A percentile compares a stretch with the other conserved stretches of the same genome.
phyloP scores from a whole-genome alignment of 2,113 vertebrate species.

The Psilopsiagon aurifrons region DNA sequence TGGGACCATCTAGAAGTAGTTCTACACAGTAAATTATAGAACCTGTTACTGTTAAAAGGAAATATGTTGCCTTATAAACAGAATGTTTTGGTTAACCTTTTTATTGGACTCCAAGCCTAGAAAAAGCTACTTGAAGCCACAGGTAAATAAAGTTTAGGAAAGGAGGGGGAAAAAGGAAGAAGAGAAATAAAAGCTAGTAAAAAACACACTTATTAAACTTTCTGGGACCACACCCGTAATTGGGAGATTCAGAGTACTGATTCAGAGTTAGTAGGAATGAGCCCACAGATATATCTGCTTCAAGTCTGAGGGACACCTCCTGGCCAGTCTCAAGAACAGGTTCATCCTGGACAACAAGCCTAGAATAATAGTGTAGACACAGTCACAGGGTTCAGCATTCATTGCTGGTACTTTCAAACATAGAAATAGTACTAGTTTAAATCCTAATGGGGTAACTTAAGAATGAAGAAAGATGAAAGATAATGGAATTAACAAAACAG shows the following conservation, averaged over 20 bases:
- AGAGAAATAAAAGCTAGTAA: fast-evolving
- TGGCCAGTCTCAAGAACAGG: background rate
- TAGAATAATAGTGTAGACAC: background rate
- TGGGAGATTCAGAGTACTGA: background rate
- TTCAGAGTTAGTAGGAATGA: background rate
- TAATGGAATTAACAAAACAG: background rate
- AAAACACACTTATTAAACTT: background rate
- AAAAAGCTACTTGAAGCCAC: background rate
- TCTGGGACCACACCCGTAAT: background rate
- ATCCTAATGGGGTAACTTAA: background rate
- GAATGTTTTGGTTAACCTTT: background rate
- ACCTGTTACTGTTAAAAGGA: background rate
- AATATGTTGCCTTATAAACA: background rate
- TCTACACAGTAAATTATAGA: background rate
- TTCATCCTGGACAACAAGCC: background rate
- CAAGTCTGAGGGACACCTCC: background rate
- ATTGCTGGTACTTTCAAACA: background rate
- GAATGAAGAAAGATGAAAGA: background rate
- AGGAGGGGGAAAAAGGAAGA: background rate
- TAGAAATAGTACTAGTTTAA: background rate
- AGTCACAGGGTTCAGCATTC: background rate
- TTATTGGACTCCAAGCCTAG: background rate
- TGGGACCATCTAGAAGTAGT: background rate
- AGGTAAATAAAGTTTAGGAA: background rate
- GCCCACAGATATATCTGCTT: background rate